Percentiles rank a stretch among this genome's conserved stretches.
phyloP scores from a whole-genome alignment of 2,888 invertebrate species.

The Drosophila rubida region DNA sequence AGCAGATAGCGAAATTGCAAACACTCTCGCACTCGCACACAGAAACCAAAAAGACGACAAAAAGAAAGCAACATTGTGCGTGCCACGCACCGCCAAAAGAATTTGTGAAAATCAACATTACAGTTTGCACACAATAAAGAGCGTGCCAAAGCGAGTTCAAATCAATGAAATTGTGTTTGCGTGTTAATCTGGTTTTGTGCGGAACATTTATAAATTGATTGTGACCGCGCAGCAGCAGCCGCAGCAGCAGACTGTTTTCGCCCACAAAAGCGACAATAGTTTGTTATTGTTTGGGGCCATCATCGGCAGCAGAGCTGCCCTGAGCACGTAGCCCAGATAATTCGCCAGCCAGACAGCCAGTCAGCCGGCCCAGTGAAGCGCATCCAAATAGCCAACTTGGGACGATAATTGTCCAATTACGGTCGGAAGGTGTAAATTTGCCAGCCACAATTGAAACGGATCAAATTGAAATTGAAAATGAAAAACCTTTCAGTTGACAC shows the following conservation, averaged over 20 bases:
- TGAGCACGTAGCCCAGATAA: constrained; percentile 47
- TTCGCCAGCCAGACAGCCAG: constrained; percentile 7
- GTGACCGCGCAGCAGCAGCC: constrained; percentile 3
- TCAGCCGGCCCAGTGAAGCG: constrained; percentile 26
- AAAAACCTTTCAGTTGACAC: constrained; percentile 30
- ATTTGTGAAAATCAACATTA: constrained; percentile 48
- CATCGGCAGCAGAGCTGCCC: constrained; percentile 23
- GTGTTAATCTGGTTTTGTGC: constrained; percentile 64
- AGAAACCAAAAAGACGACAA: constrained; percentile 28
- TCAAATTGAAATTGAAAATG: constrained; percentile 51
- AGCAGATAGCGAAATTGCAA: constrained; percentile 68
- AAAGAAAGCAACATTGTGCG: constrained; percentile 56
- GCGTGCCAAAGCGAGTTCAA: constrained; percentile 30
- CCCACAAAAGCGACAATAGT: constrained; percentile 39
- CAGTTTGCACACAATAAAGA: constrained; percentile 26
- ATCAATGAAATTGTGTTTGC: constrained; percentile 70
- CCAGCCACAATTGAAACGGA: constrained; percentile 5
- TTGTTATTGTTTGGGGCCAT: constrained; percentile 43
- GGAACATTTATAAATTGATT: constrained; percentile 51
- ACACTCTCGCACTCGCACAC: constrained; percentile 14
- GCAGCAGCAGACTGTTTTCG: constrained; percentile 50
- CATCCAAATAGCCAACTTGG: constrained; percentile 39
- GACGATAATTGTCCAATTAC: constrained; percentile 25
- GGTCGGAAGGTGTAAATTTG: constrained; percentile 46
- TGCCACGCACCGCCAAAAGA: constrained; percentile 43